Percentiles rank a stretch among this genome's conserved stretches.
Conservation (phyloP, 2,888 invertebrate genomes). For the Andrena praecox region DNA sequence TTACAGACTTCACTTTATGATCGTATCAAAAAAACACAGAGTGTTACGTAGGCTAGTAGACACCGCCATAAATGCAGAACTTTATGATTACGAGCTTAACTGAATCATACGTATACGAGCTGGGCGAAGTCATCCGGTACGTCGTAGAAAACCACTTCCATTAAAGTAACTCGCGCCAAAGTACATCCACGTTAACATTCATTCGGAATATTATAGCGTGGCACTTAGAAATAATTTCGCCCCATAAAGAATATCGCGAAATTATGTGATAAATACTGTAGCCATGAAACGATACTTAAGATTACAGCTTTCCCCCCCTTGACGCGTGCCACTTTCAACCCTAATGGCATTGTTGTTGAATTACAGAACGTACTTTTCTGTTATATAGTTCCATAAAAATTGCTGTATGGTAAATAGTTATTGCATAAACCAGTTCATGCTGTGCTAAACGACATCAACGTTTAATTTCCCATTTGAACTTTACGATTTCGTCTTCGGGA, state of each 20-base stretch:
- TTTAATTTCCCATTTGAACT: no score
- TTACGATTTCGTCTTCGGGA: no score
- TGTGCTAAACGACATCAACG: no score
- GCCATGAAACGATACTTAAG: neutral
- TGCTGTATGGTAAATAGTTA: no score
- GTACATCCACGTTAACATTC: constrained; percentile 50
- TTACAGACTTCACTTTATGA: constrained; percentile 40
- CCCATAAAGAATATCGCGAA: constrained; percentile 27
- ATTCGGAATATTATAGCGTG: constrained; percentile 28
- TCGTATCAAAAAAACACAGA: constrained; percentile 16
- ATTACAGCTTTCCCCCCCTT: neutral
- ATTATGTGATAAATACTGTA: constrained; percentile 35
- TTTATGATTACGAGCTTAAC: constrained; percentile 63
- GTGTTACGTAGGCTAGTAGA: constrained; percentile 29
- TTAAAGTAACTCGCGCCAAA: constrained; percentile 61
- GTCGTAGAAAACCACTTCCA: constrained; percentile 57
- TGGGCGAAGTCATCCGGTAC: constrained; percentile 47
- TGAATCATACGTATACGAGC: constrained; percentile 60
- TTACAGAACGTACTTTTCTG: neutral
- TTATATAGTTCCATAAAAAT: no score
- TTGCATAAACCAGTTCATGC: no score
- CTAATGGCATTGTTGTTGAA: neutral
- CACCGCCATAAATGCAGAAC: constrained; percentile 54
- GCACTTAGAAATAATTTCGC: constrained; percentile 44
- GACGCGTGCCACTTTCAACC: neutral